phyloP scores from a whole-genome alignment of 2,888 invertebrate species.

The Bedellia somnulentella region DNA sequence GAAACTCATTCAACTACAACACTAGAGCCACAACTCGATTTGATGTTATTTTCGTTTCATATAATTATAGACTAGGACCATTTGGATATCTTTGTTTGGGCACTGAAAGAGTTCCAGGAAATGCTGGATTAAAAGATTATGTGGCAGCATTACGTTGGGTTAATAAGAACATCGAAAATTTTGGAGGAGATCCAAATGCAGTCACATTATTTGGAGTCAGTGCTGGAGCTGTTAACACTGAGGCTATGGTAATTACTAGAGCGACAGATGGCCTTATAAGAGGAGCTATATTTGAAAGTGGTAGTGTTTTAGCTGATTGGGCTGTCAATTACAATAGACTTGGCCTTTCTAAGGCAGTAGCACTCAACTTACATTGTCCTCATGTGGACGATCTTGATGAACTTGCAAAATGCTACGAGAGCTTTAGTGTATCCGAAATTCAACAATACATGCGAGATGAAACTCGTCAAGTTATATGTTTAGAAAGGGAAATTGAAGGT shows the following conservation, averaged over 20 bases:
- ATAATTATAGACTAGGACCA: slow-evolving; percentile 3
- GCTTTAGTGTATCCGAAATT: too few species aligned
- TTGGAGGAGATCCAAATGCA: slow-evolving; percentile 17
- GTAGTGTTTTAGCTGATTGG: background rate
- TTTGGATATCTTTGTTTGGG: slow-evolving; percentile 3
- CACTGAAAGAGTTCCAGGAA: slow-evolving; percentile 4
- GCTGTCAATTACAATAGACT: background rate
- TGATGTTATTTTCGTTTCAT: slow-evolving; percentile 2
- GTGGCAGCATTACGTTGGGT: slow-evolving; percentile 8
- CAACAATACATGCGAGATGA: too few species aligned
- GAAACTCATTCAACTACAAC: slow-evolving; percentile 1
- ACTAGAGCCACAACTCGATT: background rate
- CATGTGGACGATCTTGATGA: slow-evolving; percentile 2
- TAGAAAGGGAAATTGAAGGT: slow-evolving; percentile 1
- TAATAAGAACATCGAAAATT: slow-evolving; percentile 17
- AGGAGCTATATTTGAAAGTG: slow-evolving; percentile 3
- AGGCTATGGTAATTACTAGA: background rate
- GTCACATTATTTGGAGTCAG: slow-evolving; percentile 3
- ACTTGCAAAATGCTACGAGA: background rate
- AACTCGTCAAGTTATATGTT: background rate
- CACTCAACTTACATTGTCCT: background rate
- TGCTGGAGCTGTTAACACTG: background rate
- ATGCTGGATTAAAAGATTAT: slow-evolving; percentile 1
- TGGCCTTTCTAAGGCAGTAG: background rate
- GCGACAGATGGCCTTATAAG: slow-evolving; percentile 1